Evolutionary conservation across 2,797 vertebrate species (phyloP).

Genomic region (Enteromius radiatus): DNA sequence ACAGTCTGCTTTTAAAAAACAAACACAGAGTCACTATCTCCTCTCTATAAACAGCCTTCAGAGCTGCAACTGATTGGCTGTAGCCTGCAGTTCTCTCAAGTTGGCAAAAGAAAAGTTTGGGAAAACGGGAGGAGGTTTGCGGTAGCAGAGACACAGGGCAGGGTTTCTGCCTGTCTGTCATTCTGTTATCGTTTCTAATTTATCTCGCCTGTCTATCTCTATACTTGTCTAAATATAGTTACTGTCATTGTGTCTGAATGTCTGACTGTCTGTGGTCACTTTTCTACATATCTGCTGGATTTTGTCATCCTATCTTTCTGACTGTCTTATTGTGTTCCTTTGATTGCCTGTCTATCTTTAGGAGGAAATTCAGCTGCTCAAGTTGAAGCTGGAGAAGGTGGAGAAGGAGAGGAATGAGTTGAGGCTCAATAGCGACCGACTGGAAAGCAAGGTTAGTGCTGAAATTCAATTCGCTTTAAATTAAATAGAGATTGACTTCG

Average conservation of each 20-base stretch:
- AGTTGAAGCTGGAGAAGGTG: constrained; percentile 89
- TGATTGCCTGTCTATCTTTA: constrained; percentile 60
- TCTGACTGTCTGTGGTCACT: constrained; percentile 1
- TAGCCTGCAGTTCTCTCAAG: constrained; percentile 17
- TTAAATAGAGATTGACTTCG: background rate
- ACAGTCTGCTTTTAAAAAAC: constrained; percentile 49
- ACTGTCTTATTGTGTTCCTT: constrained; percentile 18
- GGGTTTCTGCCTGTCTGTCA: constrained; percentile 13
- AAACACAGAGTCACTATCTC: constrained; percentile 36
- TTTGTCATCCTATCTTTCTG: constrained; percentile 7
- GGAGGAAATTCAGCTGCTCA: constrained; percentile 97
- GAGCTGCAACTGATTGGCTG: constrained; percentile 29
- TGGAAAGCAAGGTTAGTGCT: constrained; percentile 88
- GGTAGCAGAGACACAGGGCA: background rate
- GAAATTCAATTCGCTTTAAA: background rate
- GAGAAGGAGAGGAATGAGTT: constrained; percentile 96
- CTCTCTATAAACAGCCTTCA: constrained; percentile 38
- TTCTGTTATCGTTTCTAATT: constrained; percentile 21
- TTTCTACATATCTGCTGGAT: background rate
- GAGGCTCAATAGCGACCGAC: constrained; percentile 89
- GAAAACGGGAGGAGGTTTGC: background rate
- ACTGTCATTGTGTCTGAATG: constrained; percentile 16
- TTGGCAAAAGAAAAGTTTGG: constrained; percentile 19
- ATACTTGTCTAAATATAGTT: background rate
- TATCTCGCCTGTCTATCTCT: constrained; percentile 11